Evolutionary conservation across 92 coral and sea anemone genomes (phyloP).

Genomic region (Paramuricea clavata): DNA sequence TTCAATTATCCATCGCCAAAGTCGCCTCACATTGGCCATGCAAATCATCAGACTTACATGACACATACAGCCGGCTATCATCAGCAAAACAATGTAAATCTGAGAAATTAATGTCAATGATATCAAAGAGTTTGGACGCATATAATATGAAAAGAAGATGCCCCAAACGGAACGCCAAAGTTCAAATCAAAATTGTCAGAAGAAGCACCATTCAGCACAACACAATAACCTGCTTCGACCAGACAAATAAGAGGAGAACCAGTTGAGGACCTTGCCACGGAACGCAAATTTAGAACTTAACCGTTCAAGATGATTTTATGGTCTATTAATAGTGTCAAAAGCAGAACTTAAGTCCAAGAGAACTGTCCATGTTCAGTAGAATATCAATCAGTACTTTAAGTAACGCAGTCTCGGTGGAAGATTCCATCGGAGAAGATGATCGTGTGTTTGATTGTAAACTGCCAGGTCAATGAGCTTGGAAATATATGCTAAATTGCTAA

Average conservation of each 20-base stretch:
- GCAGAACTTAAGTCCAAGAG: neutral
- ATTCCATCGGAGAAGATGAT: neutral
- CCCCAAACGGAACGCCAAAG: neutral
- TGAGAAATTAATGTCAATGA: neutral
- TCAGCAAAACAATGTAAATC: slow-evolving; percentile 9
- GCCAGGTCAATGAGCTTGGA: neutral
- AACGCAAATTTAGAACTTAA: neutral
- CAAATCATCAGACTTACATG: neutral
- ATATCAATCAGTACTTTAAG: neutral
- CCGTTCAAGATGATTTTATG: neutral
- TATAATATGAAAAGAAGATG: neutral
- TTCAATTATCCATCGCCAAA: slow-evolving; percentile 14
- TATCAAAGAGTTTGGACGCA: neutral
- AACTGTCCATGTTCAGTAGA: neutral
- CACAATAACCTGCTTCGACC: neutral
- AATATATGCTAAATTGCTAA: neutral
- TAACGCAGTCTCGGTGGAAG: slow-evolving; percentile 2
- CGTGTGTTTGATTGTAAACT: neutral
- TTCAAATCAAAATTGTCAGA: neutral
- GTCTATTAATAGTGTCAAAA: slow-evolving; percentile 13
- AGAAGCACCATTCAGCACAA: neutral
- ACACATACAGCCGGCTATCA: neutral
- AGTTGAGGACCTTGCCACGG: neutral
- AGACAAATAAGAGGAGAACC: neutral
- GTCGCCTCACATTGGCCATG: neutral